Base-by-base conservation (phyloP, 2,113 vertebrate species). In the Dendropsophus ebraccatus region DNA sequence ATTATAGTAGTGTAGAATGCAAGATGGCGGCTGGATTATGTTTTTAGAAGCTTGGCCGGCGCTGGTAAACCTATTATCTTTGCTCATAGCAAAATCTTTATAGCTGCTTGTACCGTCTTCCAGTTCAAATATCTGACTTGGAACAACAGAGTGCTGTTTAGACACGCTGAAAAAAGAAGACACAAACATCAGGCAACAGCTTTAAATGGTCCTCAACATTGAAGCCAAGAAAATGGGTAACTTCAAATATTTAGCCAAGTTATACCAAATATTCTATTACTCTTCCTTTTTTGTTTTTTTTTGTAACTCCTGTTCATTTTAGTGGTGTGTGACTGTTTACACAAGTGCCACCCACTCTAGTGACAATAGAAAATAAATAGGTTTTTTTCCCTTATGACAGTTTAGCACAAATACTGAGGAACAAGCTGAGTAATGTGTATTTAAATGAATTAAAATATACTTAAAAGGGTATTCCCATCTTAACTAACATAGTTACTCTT, bases 1-100 rank as follows among this genome's bases (percentile, higher is more conserved):
- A 1, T 99, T 99, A 84, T 99, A 99, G 88, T 97, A 99, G 90
- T 99, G 98, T 32, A 99, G 92, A 77, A 99, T 97, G 28, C 97
- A 98, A 4, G 98, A 98, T 0, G 98, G 97, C 2, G 98, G 97
- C 65, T 98, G 98, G 89, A 99, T 99, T 91, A 99, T 98, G 91
- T 99, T 99, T 90, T 98, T 99, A 83, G 97, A 98, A 4, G 97
- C 97, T 84, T 99, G 98, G n/a, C 97, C 98, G 8, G 96, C 97
- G 81, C 96, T 98, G 89, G 96, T 97, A 91, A 99, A 99, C 30
- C 98, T 96, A 90, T 99, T 99, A 89, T 99, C 98, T 88, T 98
- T 96, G 76, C 97, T 99, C 97, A 98, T 97, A 88, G 97, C 95
- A 85, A 99, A 99, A 93, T 99, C 97, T 89, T 98, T 97, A 82